These are phyloP conservation scores for Hyles euphorbiae DNA, from an alignment of 1,140 invertebrate genomes.

Conservation along the genomic window DNA sequence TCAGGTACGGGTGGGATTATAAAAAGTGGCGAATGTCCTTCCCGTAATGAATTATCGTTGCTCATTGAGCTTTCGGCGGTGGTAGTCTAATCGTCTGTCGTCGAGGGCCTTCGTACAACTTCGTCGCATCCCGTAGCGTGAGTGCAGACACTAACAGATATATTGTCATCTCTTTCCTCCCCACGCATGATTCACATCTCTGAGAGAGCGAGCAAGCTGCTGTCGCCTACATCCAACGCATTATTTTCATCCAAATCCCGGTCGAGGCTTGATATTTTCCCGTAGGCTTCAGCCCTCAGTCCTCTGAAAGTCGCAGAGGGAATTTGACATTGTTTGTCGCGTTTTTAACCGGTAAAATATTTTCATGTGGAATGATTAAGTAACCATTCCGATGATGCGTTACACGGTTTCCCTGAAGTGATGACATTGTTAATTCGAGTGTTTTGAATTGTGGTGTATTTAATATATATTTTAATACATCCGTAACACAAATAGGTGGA, in stretches of 20 bases:
- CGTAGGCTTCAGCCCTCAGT: conserved; percentile 63
- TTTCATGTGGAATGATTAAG: conserved; percentile 55
- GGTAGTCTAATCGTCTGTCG: conserved; percentile 13
- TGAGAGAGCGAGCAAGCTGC: conserved; percentile 34
- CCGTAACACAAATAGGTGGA: conserved; percentile 5
- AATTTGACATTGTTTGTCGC: conserved; percentile 18
- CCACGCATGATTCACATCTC: conserved; percentile 33
- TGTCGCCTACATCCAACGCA: conserved; percentile 23
- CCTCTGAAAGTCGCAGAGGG: conserved; percentile 35
- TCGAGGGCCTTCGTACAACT: conserved; percentile 21
- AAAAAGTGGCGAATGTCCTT: conserved; percentile 41
- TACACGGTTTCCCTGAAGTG: conserved; percentile 16
- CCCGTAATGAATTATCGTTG: conserved; percentile 43
- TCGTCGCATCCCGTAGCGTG: conserved; percentile 9
- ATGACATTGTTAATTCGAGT: no score
- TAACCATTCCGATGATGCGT: conserved; percentile 37
- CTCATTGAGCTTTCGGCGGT: conserved; percentile 53
- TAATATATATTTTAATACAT: no score
- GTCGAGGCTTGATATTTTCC: conserved; percentile 65
- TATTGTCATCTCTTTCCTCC: conserved; percentile 38
- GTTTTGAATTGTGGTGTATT: no score
- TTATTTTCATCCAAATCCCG: conserved; percentile 54
- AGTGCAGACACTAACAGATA: conserved; percentile 7
- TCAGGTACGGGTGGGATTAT: conserved; percentile 9
- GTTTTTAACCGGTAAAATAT: conserved; percentile 15